Percentiles rank a stretch among this genome's conserved stretches.
Conservation (phyloP, 2,113 vertebrate genomes). For the Turnix velox region DNA sequence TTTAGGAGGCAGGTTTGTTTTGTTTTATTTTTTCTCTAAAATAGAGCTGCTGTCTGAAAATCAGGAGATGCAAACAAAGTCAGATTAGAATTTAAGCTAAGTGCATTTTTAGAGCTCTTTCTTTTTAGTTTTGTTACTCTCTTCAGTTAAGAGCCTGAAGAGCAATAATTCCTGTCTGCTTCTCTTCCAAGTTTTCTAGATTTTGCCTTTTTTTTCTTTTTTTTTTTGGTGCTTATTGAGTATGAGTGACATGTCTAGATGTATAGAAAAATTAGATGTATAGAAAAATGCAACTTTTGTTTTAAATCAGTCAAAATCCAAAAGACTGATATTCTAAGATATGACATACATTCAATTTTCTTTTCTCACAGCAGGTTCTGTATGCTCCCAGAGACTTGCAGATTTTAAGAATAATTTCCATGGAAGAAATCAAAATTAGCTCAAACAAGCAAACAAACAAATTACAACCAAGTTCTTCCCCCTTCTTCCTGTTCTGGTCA, state of each 20-base stretch:
- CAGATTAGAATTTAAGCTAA: conserved; percentile 17
- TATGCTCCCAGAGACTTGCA: neutral
- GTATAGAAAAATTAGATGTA: neutral
- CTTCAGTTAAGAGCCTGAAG: neutral
- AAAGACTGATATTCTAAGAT: neutral
- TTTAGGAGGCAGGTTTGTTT: neutral
- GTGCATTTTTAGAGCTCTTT: neutral
- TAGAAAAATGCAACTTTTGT: neutral
- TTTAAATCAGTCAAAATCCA: neutral
- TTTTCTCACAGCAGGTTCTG: neutral
- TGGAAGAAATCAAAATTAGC: neutral
- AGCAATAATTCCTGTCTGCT: neutral
- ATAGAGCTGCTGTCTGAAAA: conserved; percentile 13
- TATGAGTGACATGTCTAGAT: neutral
- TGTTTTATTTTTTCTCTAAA: neutral
- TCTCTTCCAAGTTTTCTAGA: neutral
- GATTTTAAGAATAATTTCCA: neutral
- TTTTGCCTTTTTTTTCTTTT: neutral
- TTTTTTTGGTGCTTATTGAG: neutral
- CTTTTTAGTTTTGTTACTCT: conserved; percentile 8
- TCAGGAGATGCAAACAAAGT: neutral
- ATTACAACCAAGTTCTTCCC: neutral
- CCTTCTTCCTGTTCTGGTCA: neutral
- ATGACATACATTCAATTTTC: neutral
- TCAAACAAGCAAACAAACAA: neutral